Base-by-base conservation (phyloP, 2,113 vertebrate species). In the Esox niger region DNA sequence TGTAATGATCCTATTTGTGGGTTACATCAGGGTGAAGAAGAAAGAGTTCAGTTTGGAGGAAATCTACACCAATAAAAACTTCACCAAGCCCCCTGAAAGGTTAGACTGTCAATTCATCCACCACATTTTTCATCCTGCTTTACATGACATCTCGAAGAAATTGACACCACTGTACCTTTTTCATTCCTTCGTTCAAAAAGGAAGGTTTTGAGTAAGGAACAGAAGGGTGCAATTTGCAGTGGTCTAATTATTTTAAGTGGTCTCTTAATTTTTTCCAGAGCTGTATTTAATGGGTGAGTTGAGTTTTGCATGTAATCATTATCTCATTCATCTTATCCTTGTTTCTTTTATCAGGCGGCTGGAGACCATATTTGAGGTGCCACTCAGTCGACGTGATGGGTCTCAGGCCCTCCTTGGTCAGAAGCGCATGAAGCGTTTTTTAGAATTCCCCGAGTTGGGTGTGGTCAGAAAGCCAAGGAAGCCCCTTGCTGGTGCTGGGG, bases 61-160 rank as follows among this genome's bases (percentile, higher is more conserved):
- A 86, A 95, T 96, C 82, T 96, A 96, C 75, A 96, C 94, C 43
- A 96, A 96, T 70, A 94, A 96, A 82, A 96, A 96, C 78, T 96
- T 94, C 82, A 91, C 81, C 49, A 92, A 92, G 55, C 93, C 93
- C 11, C 92, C 93, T 21, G 91, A 93, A 73, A 91, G 94, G 95
- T 95, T 75, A 90, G 90, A 10, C 21, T 62, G 25, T 62, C 25
- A 2, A 55, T 9, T 31, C 33, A 13, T 32, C 20, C 13, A 21
- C 43, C 20, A 15, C 15, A n/a, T 30, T 66, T 15, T 66, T 32
- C 15, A 29, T 31, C 57, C 7, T 59, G 2, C 29, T 29, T 27
- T 59, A 9, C 29, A 59, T 2, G 11, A 15, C 26, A 57, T 27
- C 4, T 29, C 21, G 26, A 35, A 35, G 13, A 4, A 13, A 9